Conservation (phyloP, 1,140 invertebrate species). For the Vanessa tameamea region DNA sequence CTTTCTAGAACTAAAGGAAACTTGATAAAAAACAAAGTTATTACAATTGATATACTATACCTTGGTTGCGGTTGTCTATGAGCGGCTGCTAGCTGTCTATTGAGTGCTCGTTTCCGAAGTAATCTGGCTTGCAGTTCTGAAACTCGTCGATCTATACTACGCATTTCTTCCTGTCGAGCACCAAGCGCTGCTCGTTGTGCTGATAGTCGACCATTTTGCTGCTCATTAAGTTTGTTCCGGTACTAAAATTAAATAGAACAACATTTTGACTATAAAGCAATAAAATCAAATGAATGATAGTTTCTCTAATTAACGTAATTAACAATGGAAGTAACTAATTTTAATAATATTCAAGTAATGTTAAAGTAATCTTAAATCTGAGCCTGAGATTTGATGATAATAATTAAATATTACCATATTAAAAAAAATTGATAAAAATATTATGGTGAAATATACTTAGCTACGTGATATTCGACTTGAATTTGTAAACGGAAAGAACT, state of each 20-base stretch:
- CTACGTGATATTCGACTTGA: background rate
- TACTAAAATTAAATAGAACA: conserved; percentile 84
- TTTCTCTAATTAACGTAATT: too few relatives aligned
- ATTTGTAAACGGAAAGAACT: conserved; percentile 16
- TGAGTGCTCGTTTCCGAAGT: conserved; percentile 91
- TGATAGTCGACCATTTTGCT: conserved; percentile 93
- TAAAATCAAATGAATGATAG: background rate
- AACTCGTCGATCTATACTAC: conserved; percentile 94
- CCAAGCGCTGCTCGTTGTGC: conserved; percentile 92
- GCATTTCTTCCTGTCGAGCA: conserved; percentile 93
- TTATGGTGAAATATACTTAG: background rate
- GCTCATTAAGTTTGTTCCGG: conserved; percentile 96
- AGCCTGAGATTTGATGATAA: too few relatives aligned
- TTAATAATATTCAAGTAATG: too few relatives aligned
- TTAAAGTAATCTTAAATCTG: too few relatives aligned
- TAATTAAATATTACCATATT: too few relatives aligned
- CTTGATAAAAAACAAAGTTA: background rate
- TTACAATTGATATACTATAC: conserved; percentile 32
- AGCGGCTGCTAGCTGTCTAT: conserved; percentile 91
- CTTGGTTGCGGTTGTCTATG: conserved; percentile 80
- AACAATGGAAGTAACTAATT: too few relatives aligned
- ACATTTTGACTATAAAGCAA: background rate
- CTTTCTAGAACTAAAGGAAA: background rate
- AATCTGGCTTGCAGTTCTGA: conserved; percentile 95
- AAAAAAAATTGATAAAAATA: background rate